Evolutionary conservation across 2,888 invertebrate species (phyloP), one percentile per base, ranked within the genome.

Genomic region (Nephrotoma appendiculata): DNA sequence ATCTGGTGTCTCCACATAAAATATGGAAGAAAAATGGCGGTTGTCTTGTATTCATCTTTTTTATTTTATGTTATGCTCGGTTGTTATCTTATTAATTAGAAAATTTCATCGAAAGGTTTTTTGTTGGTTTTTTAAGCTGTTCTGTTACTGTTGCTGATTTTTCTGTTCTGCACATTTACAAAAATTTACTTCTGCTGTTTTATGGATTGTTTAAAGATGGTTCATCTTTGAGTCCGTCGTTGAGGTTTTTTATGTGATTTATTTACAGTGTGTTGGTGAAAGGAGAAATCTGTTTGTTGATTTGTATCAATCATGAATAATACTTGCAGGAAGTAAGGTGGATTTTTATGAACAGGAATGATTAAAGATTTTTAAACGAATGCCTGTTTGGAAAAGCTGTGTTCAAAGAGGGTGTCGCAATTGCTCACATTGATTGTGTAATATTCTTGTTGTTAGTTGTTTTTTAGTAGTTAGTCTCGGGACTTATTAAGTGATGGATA

Each of bases 81-180:
- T 52, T 71, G 11, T 86, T 86, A 86, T 86, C 44, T 86, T 45
- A 86, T 45, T 86, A 86, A 86, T 86, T 86, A 86, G 41, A 44
- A 86, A 45, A 86, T 86, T 86, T 86, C 86, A 45, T 45, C 86
- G 86, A 86, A 45, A 48, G 48, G 48, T 86, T 86, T 85, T 85
- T n/a, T 85, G n/a, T 44, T 85, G 85, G 44, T 45, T 41, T 43
- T 84, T 52, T 71, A 31, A 71, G 71, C 31, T 71, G 31, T 15
- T 57, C 31, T 71, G 31, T 15, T 57, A 31, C 31, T 31, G 31
- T 31, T 71, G 2, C 7, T 71, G 31, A 31, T 71, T 71, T 19
- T 71, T 71, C 31, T 19, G 19, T 9, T 71, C 71, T 9, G 71
- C 71, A 71, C 71, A 71, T 71, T 71, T 71, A 31, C 9, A 48